A percentile compares a stretch with the other conserved stretches of the same genome.
Evolutionary conservation across 2,888 invertebrate genomes (phyloP).

Genomic region (Tenthredo mesomela): DNA sequence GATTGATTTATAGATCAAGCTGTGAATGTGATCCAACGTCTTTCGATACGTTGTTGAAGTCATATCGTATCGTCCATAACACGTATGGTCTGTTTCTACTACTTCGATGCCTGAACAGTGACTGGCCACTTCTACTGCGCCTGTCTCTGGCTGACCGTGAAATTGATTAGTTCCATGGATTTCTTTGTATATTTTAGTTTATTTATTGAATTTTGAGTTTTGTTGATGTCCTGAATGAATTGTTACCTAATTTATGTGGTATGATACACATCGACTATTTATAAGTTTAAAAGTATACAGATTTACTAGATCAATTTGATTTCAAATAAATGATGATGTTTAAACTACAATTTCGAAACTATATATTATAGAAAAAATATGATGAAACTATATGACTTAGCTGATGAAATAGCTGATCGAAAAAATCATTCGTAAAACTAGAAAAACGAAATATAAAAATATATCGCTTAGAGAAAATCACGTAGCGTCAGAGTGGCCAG

Average conservation of each 20-base stretch:
- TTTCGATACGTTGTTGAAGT: background rate
- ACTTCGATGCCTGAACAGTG: background rate
- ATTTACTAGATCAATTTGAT: too few species aligned
- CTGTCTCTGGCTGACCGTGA: conserved; percentile 13
- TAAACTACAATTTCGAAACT: background rate
- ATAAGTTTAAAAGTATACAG: too few species aligned
- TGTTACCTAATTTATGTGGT: background rate
- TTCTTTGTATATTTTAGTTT: background rate
- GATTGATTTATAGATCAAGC: background rate
- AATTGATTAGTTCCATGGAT: background rate
- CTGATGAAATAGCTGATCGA: background rate
- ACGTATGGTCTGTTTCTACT: background rate
- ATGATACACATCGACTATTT: too few species aligned
- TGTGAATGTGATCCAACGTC: background rate
- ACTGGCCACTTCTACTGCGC: background rate
- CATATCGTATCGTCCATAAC: background rate
- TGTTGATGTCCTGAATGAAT: background rate
- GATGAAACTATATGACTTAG: background rate
- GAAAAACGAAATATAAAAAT: background rate
- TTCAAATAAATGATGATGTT: too few species aligned
- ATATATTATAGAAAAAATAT: background rate
- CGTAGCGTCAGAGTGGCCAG: conserved; percentile 32
- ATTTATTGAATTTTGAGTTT: background rate
- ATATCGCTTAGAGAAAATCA: conserved; percentile 2
- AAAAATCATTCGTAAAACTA: background rate